Evolutionary conservation across 2,888 invertebrate species (phyloP), one percentile per base, ranked within the genome.

Genomic region (Molanna angustata): DNA sequence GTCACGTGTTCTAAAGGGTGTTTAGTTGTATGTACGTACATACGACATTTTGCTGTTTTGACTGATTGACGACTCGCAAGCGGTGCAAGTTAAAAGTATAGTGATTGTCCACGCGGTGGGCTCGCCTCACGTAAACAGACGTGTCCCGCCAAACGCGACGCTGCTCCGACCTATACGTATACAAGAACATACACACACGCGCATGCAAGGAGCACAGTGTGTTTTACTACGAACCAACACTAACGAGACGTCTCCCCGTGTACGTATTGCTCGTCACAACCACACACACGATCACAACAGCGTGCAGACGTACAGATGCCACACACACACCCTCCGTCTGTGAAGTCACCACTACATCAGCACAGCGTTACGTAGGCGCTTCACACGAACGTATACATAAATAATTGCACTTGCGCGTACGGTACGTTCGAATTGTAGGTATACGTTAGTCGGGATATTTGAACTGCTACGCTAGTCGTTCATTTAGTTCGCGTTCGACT

Each of bases 371-470:
- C 56, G 56, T 52, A 56, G 51, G 42, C 46, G 45, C 55, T 49
- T 50, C 51, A 50, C 55, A 45, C 50, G 39, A 19, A 54, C 50
- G 17, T 33, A 54, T 37, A 55, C 51, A 50, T 54, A 49, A 41
- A 51, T 44, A 51, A 43, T 41, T 51, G 55, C 55, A 55, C 55
- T 55, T 55, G 55, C 55, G 55, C 55, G 47, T 55, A 51, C 43
- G 41, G 51, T 51, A 55, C 43, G 47, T 39, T 40, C 39, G 46
- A 35, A 33, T 40, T 42, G 46, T 27, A 18, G 32, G 45, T 55
- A 48, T 51, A 55, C 51, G 51, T 48, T 55, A n/a, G n/a, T n/a
- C n/a, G 46, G 47, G 55, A 47, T 51, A 55, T 46, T 54, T 50
- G 54, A 50, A 50, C 55, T 39, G 46, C 41, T 51, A 43, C 31